Evolutionary conservation across 2,888 invertebrate species (phyloP).

Genomic region (Eulithis prunata): DNA sequence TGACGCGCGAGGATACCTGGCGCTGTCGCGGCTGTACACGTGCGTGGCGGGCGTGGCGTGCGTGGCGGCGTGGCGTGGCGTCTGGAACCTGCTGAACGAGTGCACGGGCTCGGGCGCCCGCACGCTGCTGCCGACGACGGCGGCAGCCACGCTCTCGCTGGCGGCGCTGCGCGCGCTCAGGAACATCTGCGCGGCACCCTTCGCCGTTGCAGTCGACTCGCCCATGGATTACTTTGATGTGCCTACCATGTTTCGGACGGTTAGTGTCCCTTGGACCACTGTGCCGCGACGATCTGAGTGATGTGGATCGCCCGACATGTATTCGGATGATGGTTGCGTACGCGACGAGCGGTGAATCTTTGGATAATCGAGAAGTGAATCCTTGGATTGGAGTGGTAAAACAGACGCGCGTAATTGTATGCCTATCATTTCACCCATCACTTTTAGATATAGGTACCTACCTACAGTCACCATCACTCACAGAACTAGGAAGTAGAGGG

Average conservation of each 20-base stretch:
- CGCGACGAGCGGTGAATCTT: not conserved
- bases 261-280: conserved; percentile 75
- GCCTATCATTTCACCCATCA: too few species aligned
- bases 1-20: conserved; percentile 88
- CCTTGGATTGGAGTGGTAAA: too few species aligned
- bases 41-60: conserved; percentile 90
- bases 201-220: conserved; percentile 89
- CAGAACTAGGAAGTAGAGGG: too few species aligned
- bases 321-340: not conserved
- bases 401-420: too few species aligned
- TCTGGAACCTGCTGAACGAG: conserved; percentile 91
- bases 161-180: conserved; percentile 88
- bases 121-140: conserved; percentile 86
- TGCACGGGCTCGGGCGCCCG: conserved; percentile 86
- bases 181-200: conserved; percentile 93
- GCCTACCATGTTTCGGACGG: conserved; percentile 93
- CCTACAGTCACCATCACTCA: too few species aligned
- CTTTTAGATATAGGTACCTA: too few species aligned
- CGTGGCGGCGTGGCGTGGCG: conserved; percentile 95
- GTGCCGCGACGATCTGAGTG: conserved; percentile 1
- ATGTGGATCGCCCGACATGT: conserved; percentile 12
- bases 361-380: not conserved
- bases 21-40: conserved; percentile 90
- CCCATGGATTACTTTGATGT: conserved; percentile 92
- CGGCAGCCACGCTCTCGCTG: conserved; percentile 87